Evolutionary conservation across 2,113 vertebrate genomes (phyloP), one percentile per base, ranked within the genome.

Genomic region (Cyphomyrus discorhynchus): DNA sequence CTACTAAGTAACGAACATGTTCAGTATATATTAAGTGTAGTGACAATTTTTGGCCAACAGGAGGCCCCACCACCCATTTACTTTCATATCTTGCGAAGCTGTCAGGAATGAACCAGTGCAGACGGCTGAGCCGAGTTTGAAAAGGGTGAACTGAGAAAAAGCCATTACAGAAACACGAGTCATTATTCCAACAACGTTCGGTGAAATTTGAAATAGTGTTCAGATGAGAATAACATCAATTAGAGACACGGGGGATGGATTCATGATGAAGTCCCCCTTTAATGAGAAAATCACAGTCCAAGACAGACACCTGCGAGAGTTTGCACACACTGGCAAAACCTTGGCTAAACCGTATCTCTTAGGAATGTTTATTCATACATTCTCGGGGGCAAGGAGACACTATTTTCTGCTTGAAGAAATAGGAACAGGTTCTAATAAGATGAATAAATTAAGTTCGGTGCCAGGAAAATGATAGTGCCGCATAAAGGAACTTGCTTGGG

Each of bases 401-500:
- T 88, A 90, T 90, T 91, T 90, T 91, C 83, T 90, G 88, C 88
- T 77, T 82, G 70, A 82, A 86, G 88, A 90, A 85, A 86, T 87
- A 83, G 85, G 90, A 90, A 89, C 84, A n/a, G 53, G 86, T 84
- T 90, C 88, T 82, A 88, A 84, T 90, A 92, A 62, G 88, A 62
- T 89, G 88, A 89, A 91, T 90, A 90, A 91, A 92, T 91, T 90
- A 91, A 90, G 52, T 70, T 45, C 10, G 82, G 91, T 74, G 39
- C 66, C 46, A 45, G 77, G 86, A 90, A 70, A 89, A n/a, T 7
- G 83, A 82, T 35, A 31, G 47, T 52, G 31, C 31, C 24, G 90
- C 58, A 87, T 89, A 89, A 88, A 91, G 87, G 49, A 84, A 82
- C 66, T 87, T 90, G 74, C 88, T 89, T 53, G 86, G 35, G 87